Conservation (phyloP, 2,888 invertebrate species). For the Andrena marginata region DNA sequence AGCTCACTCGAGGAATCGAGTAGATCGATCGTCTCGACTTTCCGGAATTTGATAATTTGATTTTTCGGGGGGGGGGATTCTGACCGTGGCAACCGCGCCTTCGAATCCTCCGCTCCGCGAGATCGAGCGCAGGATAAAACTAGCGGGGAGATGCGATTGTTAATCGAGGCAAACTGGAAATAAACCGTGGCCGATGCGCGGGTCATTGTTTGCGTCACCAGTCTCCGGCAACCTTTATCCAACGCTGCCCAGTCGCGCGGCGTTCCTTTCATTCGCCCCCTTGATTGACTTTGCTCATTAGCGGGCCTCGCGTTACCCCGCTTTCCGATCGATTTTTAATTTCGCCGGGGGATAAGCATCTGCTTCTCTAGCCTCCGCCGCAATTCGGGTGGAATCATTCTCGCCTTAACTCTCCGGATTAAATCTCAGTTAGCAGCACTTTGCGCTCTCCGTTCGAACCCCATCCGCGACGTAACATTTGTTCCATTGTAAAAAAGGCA, state of each 20-base stretch:
- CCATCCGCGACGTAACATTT: too few relatives aligned
- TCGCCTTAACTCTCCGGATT: constrained; percentile 4
- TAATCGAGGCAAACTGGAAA: constrained; percentile 69
- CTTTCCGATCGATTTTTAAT: constrained; percentile 25
- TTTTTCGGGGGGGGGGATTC: background rate
- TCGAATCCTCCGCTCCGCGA: background rate
- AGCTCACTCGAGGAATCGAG: background rate
- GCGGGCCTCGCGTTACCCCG: constrained; percentile 6
- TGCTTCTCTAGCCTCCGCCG: constrained; percentile 13
- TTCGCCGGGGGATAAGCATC: background rate
- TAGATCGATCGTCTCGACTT: background rate
- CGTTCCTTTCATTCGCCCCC: constrained; percentile 38
- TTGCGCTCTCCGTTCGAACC: too few relatives aligned
- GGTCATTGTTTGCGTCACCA: constrained; percentile 83
- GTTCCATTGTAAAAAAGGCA: too few relatives aligned
- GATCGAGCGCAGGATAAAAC: constrained; percentile 13
- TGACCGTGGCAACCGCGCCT: background rate
- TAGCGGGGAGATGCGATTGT: background rate
- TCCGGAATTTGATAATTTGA: background rate
- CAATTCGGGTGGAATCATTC: background rate
- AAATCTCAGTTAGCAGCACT: constrained; percentile 30
- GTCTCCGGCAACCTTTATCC: constrained; percentile 61
- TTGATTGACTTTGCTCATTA: constrained; percentile 42
- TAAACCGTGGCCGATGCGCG: constrained; percentile 76
- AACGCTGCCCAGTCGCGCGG: constrained; percentile 8